A percentile compares a stretch with the other conserved stretches of the same genome.
Conservation (phyloP, 64 coral and sea anemone genomes). For the Orbicella faveolata region DNA sequence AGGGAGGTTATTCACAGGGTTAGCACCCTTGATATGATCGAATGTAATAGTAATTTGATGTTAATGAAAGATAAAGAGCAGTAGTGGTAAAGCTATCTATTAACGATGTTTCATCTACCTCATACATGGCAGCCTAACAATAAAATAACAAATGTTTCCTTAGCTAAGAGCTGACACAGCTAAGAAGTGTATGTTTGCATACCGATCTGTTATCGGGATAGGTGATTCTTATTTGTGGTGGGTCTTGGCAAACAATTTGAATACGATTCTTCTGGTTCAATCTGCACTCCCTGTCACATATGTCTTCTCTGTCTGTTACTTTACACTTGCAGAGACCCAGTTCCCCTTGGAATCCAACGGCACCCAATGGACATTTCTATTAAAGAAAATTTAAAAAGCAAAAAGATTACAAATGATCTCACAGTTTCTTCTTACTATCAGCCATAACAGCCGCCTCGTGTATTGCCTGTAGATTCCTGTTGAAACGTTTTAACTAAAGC, state of each 20-base stretch:
- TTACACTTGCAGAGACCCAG: conserved; percentile 85
- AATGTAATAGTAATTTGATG: no score
- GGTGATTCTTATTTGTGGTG: conserved; percentile 54
- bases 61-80: no score
- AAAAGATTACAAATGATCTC: background rate
- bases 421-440: background rate
- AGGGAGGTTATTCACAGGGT: background rate
- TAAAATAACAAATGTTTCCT: background rate
- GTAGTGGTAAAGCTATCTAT: no score
- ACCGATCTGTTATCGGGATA: conserved; percentile 31
- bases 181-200: background rate
- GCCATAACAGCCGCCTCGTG: background rate
- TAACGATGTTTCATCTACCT: no score
- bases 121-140: no score
- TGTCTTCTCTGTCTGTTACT: conserved; percentile 68
- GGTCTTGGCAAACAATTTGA: conserved; percentile 54
- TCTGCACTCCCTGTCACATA: conserved; percentile 87
- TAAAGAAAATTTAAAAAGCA: background rate
- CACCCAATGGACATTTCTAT: conserved; percentile 55
- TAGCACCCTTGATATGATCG: no score
- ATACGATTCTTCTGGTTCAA: conserved; percentile 60
- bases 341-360: conserved; percentile 83
- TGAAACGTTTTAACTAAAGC: no score
- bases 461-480: no score
- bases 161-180: background rate